Percentiles rank a stretch among this genome's conserved stretches.
Evolutionary conservation across 92 coral and sea anemone species (phyloP).

Genomic region (Blastomussa wellsi): DNA sequence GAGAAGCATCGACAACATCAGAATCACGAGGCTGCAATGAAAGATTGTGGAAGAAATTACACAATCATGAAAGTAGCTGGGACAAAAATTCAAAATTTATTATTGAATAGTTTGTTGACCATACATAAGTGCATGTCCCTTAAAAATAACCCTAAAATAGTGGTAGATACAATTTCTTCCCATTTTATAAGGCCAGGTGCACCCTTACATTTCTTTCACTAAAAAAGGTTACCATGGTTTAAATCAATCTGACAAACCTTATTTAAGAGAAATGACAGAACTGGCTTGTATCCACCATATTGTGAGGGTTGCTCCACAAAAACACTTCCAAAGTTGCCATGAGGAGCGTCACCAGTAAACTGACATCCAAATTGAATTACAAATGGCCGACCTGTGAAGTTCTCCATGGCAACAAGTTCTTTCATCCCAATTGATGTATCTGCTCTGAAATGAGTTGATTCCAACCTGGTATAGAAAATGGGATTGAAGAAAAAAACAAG

Average conservation of each 20-base stretch:
- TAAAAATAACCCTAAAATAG: too few relatives aligned
- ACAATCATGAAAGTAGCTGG: neutral
- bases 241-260: slow-evolving; percentile 59
- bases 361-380: slow-evolving; percentile 91
- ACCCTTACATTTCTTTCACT: neutral
- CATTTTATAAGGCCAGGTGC: neutral
- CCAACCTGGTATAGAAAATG: slow-evolving; percentile 49
- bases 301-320: slow-evolving; percentile 61
- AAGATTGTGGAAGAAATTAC: neutral
- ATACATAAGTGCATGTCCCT: too few relatives aligned
- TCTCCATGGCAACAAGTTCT: slow-evolving; percentile 62
- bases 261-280: slow-evolving; percentile 81
- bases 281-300: slow-evolving; percentile 38
- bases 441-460: slow-evolving; percentile 74
- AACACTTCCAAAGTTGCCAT: slow-evolving; percentile 88
- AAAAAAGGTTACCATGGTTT: too few relatives aligned
- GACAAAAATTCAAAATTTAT: too few relatives aligned
- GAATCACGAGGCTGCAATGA: slow-evolving; percentile 69
- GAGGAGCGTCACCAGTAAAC: slow-evolving; percentile 64
- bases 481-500: neutral
- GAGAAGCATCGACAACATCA: slow-evolving; percentile 50
- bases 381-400: slow-evolving; percentile 88
- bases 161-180: neutral
- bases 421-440: slow-evolving; percentile 79
- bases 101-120: too few relatives aligned